Conservation (phyloP, 2,888 invertebrate species). For the Agonopterix alstromeriana region DNA sequence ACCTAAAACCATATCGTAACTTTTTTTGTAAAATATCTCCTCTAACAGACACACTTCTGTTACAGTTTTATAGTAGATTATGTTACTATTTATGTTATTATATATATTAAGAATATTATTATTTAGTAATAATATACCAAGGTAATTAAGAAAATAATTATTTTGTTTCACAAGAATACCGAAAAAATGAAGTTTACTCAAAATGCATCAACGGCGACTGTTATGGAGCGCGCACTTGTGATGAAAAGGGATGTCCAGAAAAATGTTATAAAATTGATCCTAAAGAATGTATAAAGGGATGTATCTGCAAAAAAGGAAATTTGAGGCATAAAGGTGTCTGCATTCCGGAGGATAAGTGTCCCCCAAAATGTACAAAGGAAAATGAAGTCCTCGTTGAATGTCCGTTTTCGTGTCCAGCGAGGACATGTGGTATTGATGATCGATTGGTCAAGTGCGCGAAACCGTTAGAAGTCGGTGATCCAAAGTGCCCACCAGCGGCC, state of each 20-base stretch:
- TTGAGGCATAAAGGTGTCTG: constrained; percentile 10
- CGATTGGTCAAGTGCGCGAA: constrained; percentile 3
- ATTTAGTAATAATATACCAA: too few species aligned
- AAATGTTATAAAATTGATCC: constrained; percentile 10
- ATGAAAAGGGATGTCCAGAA: constrained; percentile 5
- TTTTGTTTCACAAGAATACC: too few species aligned
- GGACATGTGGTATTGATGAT: constrained; percentile 1
- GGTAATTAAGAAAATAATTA: too few species aligned
- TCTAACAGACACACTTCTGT: too few species aligned
- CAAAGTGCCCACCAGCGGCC: constrained; percentile 1
- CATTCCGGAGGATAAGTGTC: constrained; percentile 1
- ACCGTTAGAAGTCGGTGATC: neutral
- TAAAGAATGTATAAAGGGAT: constrained; percentile 8
- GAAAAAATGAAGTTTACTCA: constrained; percentile 14
- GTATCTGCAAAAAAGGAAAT: constrained; percentile 10
- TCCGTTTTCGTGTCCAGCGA: constrained; percentile 1
- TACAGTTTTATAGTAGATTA: too few species aligned
- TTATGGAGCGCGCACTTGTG: constrained; percentile 9
- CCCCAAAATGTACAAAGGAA: neutral
- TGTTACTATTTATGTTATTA: too few species aligned
- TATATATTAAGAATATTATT: too few species aligned
- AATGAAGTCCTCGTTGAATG: neutral
- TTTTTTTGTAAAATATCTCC: too few species aligned
- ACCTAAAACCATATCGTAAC: too few species aligned
- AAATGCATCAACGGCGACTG: constrained; percentile 21